A percentile compares a stretch with the other conserved stretches of the same genome.
Conservation (phyloP, 1,140 invertebrate species). For the Nasonia giraulti region DNA sequence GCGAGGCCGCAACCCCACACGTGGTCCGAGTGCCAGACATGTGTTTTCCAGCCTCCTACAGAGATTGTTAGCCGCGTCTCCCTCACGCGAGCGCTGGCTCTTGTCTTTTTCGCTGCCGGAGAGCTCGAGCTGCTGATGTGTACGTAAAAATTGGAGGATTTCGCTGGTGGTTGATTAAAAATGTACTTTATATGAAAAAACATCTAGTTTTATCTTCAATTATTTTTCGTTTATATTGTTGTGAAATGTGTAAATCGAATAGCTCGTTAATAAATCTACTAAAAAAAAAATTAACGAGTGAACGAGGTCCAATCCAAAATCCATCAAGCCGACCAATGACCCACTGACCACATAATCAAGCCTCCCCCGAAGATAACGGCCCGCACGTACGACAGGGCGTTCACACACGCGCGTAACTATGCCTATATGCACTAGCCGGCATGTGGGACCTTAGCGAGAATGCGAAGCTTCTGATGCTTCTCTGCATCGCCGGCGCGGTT, state of each 20-base stretch:
- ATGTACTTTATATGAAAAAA: not conserved
- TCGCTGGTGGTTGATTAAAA: not conserved
- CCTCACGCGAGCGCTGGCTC: slow-evolving; percentile 46
- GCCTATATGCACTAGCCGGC: not conserved
- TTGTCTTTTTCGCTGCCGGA: slow-evolving; percentile 35
- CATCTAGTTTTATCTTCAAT: too few relatives aligned
- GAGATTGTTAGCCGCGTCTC: slow-evolving; percentile 58
- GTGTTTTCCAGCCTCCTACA: slow-evolving; percentile 72
- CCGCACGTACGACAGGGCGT: not conserved
- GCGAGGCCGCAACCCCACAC: slow-evolving; percentile 61
- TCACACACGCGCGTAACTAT: not conserved
- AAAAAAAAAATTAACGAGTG: too few relatives aligned
- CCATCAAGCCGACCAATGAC: not conserved
- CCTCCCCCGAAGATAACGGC: not conserved
- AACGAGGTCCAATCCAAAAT: not conserved
- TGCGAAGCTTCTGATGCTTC: not conserved
- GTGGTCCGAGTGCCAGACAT: slow-evolving; percentile 68
- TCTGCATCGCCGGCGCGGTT: not conserved
- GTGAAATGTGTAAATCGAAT: too few relatives aligned
- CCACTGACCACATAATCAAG: not conserved
- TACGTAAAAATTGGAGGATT: not conserved
- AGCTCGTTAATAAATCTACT: too few relatives aligned
- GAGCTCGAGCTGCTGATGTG: not conserved
- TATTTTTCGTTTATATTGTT: too few relatives aligned
- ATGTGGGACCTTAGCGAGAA: not conserved